These are phyloP conservation scores for Trididemnum clinides DNA, from an alignment of 23 tunicate genomes.

Conservation along the genomic window DNA sequence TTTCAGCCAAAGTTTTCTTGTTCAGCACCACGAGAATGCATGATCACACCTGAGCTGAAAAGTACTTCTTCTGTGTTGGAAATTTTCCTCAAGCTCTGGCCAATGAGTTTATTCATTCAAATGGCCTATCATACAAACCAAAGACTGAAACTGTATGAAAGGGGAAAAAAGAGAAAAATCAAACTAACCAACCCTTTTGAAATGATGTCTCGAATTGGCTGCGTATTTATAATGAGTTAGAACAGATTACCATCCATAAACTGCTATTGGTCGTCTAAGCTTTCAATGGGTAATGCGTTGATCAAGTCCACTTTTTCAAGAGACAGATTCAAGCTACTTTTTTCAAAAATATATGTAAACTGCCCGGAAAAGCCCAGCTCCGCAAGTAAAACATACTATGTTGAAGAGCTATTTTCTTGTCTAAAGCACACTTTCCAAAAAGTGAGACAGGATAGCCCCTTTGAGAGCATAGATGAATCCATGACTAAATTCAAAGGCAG, in stretches of 20 bases:
- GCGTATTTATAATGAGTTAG: slow-evolving; percentile 15
- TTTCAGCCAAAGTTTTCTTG: slow-evolving; percentile 7
- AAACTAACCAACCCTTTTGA: slow-evolving; percentile 25
- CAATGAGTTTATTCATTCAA: slow-evolving; percentile 34
- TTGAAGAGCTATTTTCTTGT: slow-evolving; percentile 25
- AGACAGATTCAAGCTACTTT: slow-evolving; percentile 25
- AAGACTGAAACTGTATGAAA: slow-evolving; percentile 16
- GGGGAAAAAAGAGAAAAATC: slow-evolving; percentile 13
- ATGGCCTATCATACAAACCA: slow-evolving; percentile 16
- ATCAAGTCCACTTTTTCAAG: slow-evolving; percentile 31
- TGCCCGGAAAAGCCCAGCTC: slow-evolving; percentile 21
- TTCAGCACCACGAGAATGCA: slow-evolving; percentile 21
- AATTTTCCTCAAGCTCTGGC: slow-evolving; percentile 32
- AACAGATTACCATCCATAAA: slow-evolving; percentile 18
- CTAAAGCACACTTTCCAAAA: slow-evolving; percentile 34
- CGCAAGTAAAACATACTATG: slow-evolving; percentile 11
- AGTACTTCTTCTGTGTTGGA: slow-evolving; percentile 14
- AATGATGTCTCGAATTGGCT: slow-evolving; percentile 29
- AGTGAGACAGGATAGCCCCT: slow-evolving; percentile 23
- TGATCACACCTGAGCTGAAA: slow-evolving; percentile 21
- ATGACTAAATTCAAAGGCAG: slow-evolving; percentile 26
- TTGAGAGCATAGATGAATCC: slow-evolving; percentile 24
- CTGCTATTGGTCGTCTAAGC: slow-evolving; percentile 23
- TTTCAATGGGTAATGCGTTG: slow-evolving; percentile 20
- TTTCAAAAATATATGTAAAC: slow-evolving; percentile 24